Base-by-base conservation (phyloP, 2,888 invertebrate genomes). In the Patella depressa region DNA sequence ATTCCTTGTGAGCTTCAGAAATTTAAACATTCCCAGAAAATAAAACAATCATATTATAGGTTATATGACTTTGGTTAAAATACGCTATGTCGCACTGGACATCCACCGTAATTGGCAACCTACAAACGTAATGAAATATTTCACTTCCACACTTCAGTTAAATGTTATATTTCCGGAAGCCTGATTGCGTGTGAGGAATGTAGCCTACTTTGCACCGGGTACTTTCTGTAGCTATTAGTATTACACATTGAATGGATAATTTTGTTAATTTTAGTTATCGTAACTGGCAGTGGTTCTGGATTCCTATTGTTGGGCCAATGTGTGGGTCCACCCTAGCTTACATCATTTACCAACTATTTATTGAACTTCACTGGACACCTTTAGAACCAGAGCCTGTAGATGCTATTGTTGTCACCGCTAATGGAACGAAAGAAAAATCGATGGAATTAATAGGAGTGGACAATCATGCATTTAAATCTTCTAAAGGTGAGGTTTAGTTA, bases 231-330 rank as follows among this genome's bases (percentile, higher is more conserved):
- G 45, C 45, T 45, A 9, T 0, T 24, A 24, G 24, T 24, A 24
- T 45, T 45, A 45, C 45, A 45, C 45, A 45, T 45, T 45, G 45
- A 45, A 45, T 45, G 0, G 53, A n/a, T 29, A 14, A 4, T 24
- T 54, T 74, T 34, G 12, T 71, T 45, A 73, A 34, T 57, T 34
- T 29, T 73, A 81, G 81, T 53, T 77, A 75, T 34, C 75, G 81
- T 54, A 71, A 81, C 54, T 81, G 80, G 65, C 79, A 81, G 59
- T 81, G 81, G 81, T 81, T 81, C 65, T 81, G 81, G 81, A 80
- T 81, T 15, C 81, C 81, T 1, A 73, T 81, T 29, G 79, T 65
- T 65, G 81, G 81, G 4, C 81, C 81, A 0, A 57, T 80, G 57
- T 71, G 75, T 7, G 81, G 81, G n/a, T 65, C 80, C 24, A 34